A percentile compares a stretch with the other conserved stretches of the same genome.
These are phyloP conservation scores for Drosophila ironensis DNA, from an alignment of 1,140 invertebrate genomes.

Conservation along the genomic window DNA sequence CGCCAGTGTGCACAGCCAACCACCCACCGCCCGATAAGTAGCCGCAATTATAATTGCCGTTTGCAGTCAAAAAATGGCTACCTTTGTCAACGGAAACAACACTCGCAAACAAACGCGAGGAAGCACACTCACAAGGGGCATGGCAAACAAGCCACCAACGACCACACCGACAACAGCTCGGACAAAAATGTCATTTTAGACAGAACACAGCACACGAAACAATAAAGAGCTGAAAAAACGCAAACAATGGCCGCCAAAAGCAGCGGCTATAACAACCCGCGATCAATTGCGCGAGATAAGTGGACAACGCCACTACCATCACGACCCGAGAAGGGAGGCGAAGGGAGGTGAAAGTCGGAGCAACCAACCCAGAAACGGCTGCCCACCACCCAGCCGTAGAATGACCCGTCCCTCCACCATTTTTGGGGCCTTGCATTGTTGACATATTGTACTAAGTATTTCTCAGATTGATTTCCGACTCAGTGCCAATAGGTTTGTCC, in stretches of 20 bases:
- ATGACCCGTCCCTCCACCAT: background rate
- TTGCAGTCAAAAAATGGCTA: constrained; percentile 68
- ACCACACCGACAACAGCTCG: constrained; percentile 8
- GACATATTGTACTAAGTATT: too few relatives aligned
- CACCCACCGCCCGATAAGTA: constrained; percentile 50
- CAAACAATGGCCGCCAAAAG: constrained; percentile 68
- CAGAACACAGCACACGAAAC: constrained; percentile 45
- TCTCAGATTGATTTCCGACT: constrained; percentile 43
- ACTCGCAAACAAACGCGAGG: constrained; percentile 21
- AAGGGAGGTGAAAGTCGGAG: too few relatives aligned
- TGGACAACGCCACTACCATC: constrained; percentile 47
- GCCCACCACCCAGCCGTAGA: constrained; percentile 5
- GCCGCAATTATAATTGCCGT: constrained; percentile 74
- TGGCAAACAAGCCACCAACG: constrained; percentile 21
- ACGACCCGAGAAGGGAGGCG: too few relatives aligned
- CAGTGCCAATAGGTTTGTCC: too few relatives aligned
- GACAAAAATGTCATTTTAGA: constrained; percentile 67
- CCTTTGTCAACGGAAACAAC: constrained; percentile 40
- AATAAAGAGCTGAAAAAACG: constrained; percentile 50
- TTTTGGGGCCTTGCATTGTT: constrained; percentile 36
- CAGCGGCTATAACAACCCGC: constrained; percentile 37
- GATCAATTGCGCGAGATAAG: constrained; percentile 78
- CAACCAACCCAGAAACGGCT: constrained; percentile 20
- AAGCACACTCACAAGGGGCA: constrained; percentile 20
- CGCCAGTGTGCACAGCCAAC: background rate